Evolutionary conservation across 2,113 vertebrate species (phyloP), one percentile per base, ranked within the genome.

Genomic region (Caretta caretta): DNA sequence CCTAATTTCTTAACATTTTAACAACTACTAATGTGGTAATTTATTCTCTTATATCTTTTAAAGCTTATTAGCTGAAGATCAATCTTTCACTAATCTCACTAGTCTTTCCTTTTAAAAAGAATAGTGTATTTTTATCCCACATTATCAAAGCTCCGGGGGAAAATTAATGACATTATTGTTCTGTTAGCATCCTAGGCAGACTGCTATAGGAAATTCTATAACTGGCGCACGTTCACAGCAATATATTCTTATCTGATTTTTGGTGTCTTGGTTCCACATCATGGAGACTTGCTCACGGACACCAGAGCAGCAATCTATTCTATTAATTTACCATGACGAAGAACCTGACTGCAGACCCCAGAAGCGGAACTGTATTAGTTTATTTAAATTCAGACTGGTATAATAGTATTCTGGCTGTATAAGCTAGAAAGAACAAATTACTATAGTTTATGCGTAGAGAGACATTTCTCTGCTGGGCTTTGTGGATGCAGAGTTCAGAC

Each of bases 201-300:
- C 56, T 80, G 50, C 72, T 83, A 80, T 56, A 83, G 78, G 90
- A 92, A 80, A 86, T 50, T 90, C 35, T 91, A 57, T 85, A 95
- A 92, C 87, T 84, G 13, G 89, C 87, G 25, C 35, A 59, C 79
- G 86, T 10, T 22, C 22, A 42, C 7, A 83, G 87, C 51, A 86
- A 17, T n/a, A 38, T 78, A 7, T 9, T 94, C 83, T 57, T 80
- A 19, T 80, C 78, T 93, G 69, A 2, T 88, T 5, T 10, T 83
- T 83, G 69, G 5, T 14, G 42, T 79, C 42, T 57, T 53, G 38
- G 38, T 19, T 54, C 48, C 31, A 54, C 22, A 38, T 31, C 5
- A 2, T 88, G 85, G 38, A 84, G 35, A 80, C 82, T 9, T 69
- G 29, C 50, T 83, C 25, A 16, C 42, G 1, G 8, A 80, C 54